Evolutionary conservation across 2,113 vertebrate species (phyloP), one percentile per base, ranked within the genome.

Genomic region (Catagonus wagneri): DNA sequence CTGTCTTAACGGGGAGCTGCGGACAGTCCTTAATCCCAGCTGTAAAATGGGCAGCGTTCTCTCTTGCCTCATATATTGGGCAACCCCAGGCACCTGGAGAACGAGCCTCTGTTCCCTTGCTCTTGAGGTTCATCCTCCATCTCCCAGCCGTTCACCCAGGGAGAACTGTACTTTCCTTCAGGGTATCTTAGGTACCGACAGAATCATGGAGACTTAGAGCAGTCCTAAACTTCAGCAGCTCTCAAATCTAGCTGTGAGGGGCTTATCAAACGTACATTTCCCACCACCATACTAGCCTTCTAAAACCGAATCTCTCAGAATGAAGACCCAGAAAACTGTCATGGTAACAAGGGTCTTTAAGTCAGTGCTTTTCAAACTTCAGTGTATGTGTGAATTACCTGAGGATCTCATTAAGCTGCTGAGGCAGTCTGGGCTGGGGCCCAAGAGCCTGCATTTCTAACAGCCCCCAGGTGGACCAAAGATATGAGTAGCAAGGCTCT

Each of bases 11-110:
- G 4, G 78, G 0, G 0, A 96, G 79, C 89, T 66, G 97, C 74
- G 14, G 68, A 63, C 61, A 81, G 84, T 83, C 75, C 69, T 96
- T 98, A 95, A 96, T 92, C 83, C 91, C 20, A 66, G 89, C 81
- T 14, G 20, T 36, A 93, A 98, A 96, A 89, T 39, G 95, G 95
- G 74, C 76, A 78, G 92, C 10, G 0, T 13, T 44, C 56, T 83
- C 86, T 95, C 91, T 52, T 27, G 54, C 80, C 81, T 90, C 23
- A 0, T 7, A 22, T 7, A 3, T 63, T 7, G 39, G 54, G 56
- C 32, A 74, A 7, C 17, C 27, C 71, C 6, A 8, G 69, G 19
- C n/a, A 34, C 74, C 68, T 14, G 22, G 3, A 69, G 50, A 39
- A 65, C 22, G 20, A 34, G 17, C 14, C 52, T 60, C 34, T 17